Evolutionary conservation across 1,140 invertebrate genomes (phyloP).

Genomic region (Lamellibrachia luymesi): DNA sequence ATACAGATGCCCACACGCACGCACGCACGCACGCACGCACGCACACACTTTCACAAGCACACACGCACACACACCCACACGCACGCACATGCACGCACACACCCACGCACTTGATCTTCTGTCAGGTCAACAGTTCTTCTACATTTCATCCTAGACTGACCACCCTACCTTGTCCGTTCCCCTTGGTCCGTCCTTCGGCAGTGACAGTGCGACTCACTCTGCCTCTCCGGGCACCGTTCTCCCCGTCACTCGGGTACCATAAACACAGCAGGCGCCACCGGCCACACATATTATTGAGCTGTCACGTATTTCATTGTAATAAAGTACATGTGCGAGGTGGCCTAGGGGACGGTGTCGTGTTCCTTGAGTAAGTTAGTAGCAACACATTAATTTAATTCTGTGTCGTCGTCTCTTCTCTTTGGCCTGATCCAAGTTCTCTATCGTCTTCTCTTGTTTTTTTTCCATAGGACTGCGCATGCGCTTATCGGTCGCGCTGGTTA

Average conservation of each 20-base stretch:
- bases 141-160: background rate
- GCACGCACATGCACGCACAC: too few relatives aligned
- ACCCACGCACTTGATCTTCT: background rate
- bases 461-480: too few relatives aligned
- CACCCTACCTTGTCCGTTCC: background rate
- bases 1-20: background rate
- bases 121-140: background rate
- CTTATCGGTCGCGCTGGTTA: too few relatives aligned
- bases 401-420: too few relatives aligned
- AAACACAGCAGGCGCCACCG: too few relatives aligned
- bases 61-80: too few relatives aligned
- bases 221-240: background rate
- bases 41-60: too few relatives aligned
- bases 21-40: background rate
- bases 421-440: too few relatives aligned
- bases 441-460: too few relatives aligned
- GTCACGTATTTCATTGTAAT: background rate
- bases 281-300: background rate
- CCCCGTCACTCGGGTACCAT: background rate
- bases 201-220: background rate
- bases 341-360: too few relatives aligned
- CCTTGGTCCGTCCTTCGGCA: background rate
- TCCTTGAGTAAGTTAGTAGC: too few relatives aligned
- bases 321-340: background rate
- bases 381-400: too few relatives aligned